Evolutionary conservation across 2,113 vertebrate species (phyloP).

Genomic region (Abramis brama): DNA sequence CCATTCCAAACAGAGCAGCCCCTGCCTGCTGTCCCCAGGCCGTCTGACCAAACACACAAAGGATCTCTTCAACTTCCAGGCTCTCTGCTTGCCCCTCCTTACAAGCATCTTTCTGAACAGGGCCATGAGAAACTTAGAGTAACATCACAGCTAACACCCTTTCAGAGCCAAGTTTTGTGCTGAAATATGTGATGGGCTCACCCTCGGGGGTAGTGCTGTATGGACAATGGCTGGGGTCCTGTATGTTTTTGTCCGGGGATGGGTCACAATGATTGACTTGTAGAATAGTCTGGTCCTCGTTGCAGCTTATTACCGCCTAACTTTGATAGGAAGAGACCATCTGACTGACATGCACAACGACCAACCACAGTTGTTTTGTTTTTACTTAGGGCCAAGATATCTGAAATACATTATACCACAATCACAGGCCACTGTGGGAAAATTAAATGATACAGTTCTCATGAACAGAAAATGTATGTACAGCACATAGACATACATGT

Average conservation of each 20-base stretch:
- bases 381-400: background rate
- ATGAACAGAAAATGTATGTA: too few species aligned
- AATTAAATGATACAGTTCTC: too few species aligned
- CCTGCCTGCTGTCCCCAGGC: slow-evolving; percentile 41
- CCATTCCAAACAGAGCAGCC: slow-evolving; percentile 58
- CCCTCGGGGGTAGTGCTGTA: slow-evolving; percentile 2
- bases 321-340: background rate
- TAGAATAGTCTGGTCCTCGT: too few species aligned
- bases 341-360: background rate
- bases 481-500: too few species aligned
- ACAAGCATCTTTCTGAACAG: slow-evolving; percentile 37
- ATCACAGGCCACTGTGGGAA: too few species aligned
- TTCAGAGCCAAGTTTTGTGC: background rate
- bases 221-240: background rate
- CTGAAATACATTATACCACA: background rate
- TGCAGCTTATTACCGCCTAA: background rate
- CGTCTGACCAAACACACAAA: slow-evolving; percentile 56
- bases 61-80: slow-evolving; percentile 45
- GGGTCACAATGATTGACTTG: background rate
- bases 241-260: background rate
- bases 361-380: background rate
- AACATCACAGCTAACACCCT: slow-evolving; percentile 44
- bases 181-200: slow-evolving; percentile 25
- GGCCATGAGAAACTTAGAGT: slow-evolving; percentile 24
- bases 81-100: slow-evolving; percentile 31